These are phyloP conservation scores for Drosophila fulvimacula DNA, from an alignment of 2,888 invertebrate species.

Conservation along the genomic window DNA sequence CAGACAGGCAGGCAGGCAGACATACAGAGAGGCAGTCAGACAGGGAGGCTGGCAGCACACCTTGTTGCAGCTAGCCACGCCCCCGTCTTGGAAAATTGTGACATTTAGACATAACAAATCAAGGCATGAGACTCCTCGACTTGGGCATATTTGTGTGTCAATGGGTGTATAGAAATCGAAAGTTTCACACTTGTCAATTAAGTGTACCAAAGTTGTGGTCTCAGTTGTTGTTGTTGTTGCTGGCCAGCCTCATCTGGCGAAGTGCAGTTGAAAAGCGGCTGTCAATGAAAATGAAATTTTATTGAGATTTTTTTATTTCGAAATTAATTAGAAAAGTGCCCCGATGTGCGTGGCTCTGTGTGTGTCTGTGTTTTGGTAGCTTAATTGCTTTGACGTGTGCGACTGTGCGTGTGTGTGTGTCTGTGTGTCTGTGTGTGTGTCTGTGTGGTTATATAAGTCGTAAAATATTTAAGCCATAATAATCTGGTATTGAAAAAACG, in stretches of 20 bases:
- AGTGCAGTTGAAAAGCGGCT: slow-evolving; percentile 78
- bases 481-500: slow-evolving; percentile 75
- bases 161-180: slow-evolving; percentile 80
- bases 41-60: slow-evolving; percentile 22
- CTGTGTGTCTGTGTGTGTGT: slow-evolving; percentile 39
- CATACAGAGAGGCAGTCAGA: slow-evolving; percentile 10
- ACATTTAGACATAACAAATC: slow-evolving; percentile 80
- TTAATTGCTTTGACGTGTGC: slow-evolving; percentile 76
- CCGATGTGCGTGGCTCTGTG: slow-evolving; percentile 27
- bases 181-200: slow-evolving; percentile 80
- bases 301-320: slow-evolving; percentile 76
- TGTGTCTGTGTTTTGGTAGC: slow-evolving; percentile 68
- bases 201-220: slow-evolving; percentile 65
- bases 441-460: slow-evolving; percentile 74
- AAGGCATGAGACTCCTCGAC: slow-evolving; percentile 30
- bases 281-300: slow-evolving; percentile 81
- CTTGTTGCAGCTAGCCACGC: slow-evolving; percentile 38
- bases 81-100: slow-evolving; percentile 62
- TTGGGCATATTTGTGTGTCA: slow-evolving; percentile 65
- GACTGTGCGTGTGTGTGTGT: slow-evolving; percentile 25
- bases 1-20: slow-evolving; percentile 13
- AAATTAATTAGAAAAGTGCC: slow-evolving; percentile 78
- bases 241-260: slow-evolving; percentile 46
- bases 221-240: slow-evolving; percentile 16
- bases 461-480: slow-evolving; percentile 80